Conservation (phyloP, 1,140 invertebrate genomes). For the Paracyclopina nana region DNA sequence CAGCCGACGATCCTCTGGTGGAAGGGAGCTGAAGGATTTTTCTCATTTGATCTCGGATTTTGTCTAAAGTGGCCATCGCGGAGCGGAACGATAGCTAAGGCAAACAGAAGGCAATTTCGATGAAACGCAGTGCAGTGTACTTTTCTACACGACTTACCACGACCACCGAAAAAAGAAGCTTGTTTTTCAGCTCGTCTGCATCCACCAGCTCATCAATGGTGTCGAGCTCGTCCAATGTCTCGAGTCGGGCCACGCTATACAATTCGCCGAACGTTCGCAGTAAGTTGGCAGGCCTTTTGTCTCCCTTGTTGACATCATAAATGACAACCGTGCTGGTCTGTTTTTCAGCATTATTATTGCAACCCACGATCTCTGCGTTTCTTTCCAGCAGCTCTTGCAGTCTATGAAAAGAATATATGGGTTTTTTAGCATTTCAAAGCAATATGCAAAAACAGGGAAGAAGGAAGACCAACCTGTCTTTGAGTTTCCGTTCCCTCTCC, state of each 20-base stretch:
- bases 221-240: constrained; percentile 62
- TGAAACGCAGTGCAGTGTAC: too few species aligned
- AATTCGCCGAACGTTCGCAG: constrained; percentile 58
- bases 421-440: too few species aligned
- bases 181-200: constrained; percentile 66
- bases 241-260: constrained; percentile 59
- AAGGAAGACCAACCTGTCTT: too few species aligned
- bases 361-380: background rate
- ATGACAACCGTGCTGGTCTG: constrained; percentile 9
- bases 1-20: constrained; percentile 17
- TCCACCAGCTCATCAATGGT: constrained; percentile 49
- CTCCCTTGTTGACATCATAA: constrained; percentile 19
- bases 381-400: background rate
- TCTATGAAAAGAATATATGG: too few species aligned
- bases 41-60: constrained; percentile 31
- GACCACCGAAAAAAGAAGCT: constrained; percentile 80
- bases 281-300: constrained; percentile 28
- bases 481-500: too few species aligned
- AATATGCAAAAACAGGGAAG: too few species aligned
- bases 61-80: constrained; percentile 30
- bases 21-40: constrained; percentile 32
- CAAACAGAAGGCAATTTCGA: constrained; percentile 18
- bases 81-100: constrained; percentile 39
- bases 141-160: constrained; percentile 46
- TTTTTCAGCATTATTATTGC: constrained; percentile 1